A percentile compares a stretch with the other conserved stretches of the same genome.
Conservation (phyloP, 2,797 vertebrate species). For the Hypotaenidia philippensis region DNA sequence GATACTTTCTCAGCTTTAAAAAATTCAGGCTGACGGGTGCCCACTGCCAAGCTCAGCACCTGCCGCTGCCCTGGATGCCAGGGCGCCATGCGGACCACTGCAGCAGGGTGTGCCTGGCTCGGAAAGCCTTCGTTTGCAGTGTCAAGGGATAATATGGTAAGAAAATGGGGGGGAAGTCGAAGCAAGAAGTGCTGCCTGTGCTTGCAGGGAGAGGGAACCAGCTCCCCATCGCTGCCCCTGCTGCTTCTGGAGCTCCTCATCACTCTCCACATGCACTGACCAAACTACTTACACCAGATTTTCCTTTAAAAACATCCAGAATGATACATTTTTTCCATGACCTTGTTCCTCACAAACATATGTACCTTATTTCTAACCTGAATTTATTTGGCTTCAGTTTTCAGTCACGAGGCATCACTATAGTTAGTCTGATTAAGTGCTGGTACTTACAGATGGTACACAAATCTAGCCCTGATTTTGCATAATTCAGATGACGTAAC, state of each 20-base stretch:
- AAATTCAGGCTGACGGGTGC: not conserved
- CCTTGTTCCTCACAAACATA: not conserved
- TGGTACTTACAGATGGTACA: conserved; percentile 17
- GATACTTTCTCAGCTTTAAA: not conserved
- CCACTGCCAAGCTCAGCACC: not conserved
- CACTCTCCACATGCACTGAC: not conserved
- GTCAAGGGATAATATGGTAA: not conserved
- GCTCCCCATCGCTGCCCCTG: not conserved
- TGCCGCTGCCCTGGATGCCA: not conserved
- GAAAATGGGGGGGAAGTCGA: not conserved
- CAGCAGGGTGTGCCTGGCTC: fast-evolving
- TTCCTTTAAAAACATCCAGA: conserved; percentile 27
- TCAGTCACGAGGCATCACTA: not conserved
- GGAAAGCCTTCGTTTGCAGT: not conserved
- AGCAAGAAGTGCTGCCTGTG: not conserved
- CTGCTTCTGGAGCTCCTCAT: not conserved
- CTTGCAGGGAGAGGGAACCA: not conserved
- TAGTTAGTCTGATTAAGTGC: conserved; percentile 26
- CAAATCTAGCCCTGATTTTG: conserved; percentile 2
- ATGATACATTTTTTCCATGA: not conserved
- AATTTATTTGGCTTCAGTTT: conserved; percentile 20
- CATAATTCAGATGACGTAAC: conserved; percentile 10
- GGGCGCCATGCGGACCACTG: fast-evolving
- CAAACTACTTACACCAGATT: not conserved
- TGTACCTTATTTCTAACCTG: conserved; percentile 36